Base-by-base conservation (phyloP, 2,113 vertebrate species). In the Macheiramphus alcinus region DNA sequence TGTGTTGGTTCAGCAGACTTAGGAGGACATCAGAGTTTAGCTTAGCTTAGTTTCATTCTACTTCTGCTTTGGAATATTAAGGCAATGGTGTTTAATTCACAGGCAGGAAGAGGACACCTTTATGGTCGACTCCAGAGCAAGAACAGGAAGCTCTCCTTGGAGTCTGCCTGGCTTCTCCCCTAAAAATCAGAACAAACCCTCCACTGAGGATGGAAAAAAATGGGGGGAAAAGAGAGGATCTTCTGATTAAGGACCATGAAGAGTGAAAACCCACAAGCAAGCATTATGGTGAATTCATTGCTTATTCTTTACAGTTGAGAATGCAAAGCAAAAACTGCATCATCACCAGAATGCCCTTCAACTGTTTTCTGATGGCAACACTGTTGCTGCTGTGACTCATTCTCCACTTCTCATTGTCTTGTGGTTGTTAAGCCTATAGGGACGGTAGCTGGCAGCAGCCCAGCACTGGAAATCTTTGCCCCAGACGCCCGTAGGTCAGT, bases 221-320 rank as follows among this genome's bases (percentile, higher is more conserved):
- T 7, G 5, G 6, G 1, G 34, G 7, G 0, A 8, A 38, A 42
- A 19, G 8, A 13, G 7, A 3, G 2, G 1, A 32, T 89, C 52
- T 84, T 89, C 62, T 67, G 26, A 38, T 34, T 11, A 65, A 83
- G 32, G 5, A 34, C 11, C 40, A 8, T 32, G 29, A 79, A 7
- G 8, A 62, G 9, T n/a, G 4, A 70, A 74, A 94, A 63, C 1
- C 4, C 36, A 25, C 7, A 56, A 58, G 20, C 7, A 74, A 78
- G 12, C 0, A 0, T 16, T 75, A n/a, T 13, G 10, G 10, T 63
- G 47, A 78, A 91, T 59, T 78, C 19, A 56, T 40, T 81, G 17
- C 7, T 59, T 74, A 20, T 26, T 67, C n/a, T 55, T 90, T 45
- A 56, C 12, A 59, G 20, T 2, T 34, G 10, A 93, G 56, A 82